Evolutionary conservation across 2,888 invertebrate species (phyloP), one percentile per base, ranked within the genome.

Genomic region (Drosophila peninsularis): DNA sequence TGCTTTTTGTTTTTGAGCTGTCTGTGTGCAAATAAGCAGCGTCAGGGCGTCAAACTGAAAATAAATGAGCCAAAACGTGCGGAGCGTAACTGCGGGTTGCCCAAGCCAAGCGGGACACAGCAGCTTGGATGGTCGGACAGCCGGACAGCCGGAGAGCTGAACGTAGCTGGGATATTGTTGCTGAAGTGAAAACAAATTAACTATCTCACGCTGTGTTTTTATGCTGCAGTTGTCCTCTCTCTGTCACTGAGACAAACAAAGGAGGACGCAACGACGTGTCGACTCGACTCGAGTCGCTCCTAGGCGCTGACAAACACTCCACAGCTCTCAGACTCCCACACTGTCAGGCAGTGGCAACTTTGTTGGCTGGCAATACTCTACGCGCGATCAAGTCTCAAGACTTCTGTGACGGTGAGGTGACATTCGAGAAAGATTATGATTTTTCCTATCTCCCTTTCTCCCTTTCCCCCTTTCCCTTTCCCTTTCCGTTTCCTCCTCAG

Each of bases 151-250:
- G 27, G 17, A 32, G 7, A 17, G 32, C 37, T 56, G 44, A 49
- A 10, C 47, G 47, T 47, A 10, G 32, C 62, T 36, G 45, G 63
- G 75, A 75, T 82, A 80, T 81, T 87, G 85, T 81, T 82, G 88
- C 75, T 84, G 88, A 82, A 88, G 87, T 86, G 83, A 88, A 84
- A 84, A 88, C 89, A 84, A 84, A 84, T 84, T 84, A 84, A 84
- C 83, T 86, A 84, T 84, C 89, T 84, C 89, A 84, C 83, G 83
- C 89, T 84, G 83, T 65, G 83, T 88, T 88, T 84, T 84, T 84
- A 71, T 78, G 66, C 71, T 71, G 80, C 78, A 80, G 68, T 80
- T 75, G 68, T 66, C 62, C 64, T 63, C 62, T 21, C 49, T 14
- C 62, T 75, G 75, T 77, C 71, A 74, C 62, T 42, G 75, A 62